Conservation (phyloP, 1,140 invertebrate species). For the Trichoplusia ni region DNA sequence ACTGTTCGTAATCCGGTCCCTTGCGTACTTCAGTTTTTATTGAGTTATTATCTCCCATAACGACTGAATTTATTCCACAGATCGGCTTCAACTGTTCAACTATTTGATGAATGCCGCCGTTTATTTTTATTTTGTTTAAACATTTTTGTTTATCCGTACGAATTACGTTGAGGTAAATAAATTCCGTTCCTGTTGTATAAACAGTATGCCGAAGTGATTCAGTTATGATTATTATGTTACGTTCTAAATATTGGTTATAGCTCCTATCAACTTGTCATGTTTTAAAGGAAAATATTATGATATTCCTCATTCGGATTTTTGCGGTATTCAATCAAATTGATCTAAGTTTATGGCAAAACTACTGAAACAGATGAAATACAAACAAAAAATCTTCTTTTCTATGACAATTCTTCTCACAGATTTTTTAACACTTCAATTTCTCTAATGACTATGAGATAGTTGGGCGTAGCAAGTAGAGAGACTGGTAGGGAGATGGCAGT, state of each 20-base stretch:
- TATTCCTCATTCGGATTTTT: no score
- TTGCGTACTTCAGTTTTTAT: conserved; percentile 25
- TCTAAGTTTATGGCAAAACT: no score
- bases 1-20: conserved; percentile 9
- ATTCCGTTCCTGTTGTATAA: not conserved
- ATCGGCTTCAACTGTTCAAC: conserved; percentile 33
- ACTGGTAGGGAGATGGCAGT: no score
- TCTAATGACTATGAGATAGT: no score
- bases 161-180: conserved; percentile 5
- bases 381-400: no score
- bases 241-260: not conserved
- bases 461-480: no score
- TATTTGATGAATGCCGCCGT: conserved; percentile 38
- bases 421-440: no score
- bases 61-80: conserved; percentile 41
- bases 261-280: no score
- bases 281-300: no score
- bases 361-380: no score
- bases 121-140: conserved; percentile 32
- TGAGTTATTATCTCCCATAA: conserved; percentile 40
- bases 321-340: no score
- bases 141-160: conserved; percentile 9
- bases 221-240: not conserved
- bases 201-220: conserved; percentile 8
- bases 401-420: no score